These are phyloP conservation scores for Nomada fucata DNA, from an alignment of 2,888 invertebrate species.

Conservation along the genomic window DNA sequence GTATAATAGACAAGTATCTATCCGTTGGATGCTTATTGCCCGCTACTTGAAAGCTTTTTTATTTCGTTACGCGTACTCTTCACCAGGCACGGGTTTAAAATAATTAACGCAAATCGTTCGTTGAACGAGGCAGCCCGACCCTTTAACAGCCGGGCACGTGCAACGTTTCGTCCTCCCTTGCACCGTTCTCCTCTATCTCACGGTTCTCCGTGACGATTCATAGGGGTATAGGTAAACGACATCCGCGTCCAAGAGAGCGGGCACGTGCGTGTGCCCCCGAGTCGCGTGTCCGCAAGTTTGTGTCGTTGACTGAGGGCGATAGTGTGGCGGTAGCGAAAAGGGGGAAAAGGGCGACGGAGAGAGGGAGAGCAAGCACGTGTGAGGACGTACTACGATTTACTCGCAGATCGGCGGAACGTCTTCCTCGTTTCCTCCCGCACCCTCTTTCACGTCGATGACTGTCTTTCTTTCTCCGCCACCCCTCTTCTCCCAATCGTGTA, in stretches of 20 bases:
- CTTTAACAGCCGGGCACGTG: not conserved
- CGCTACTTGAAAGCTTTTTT: too few relatives aligned
- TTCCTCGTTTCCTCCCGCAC: constrained; percentile 66
- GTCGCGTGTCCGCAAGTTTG: constrained; percentile 56
- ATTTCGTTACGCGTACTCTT: too few relatives aligned
- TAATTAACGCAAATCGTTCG: too few relatives aligned
- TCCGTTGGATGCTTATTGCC: too few relatives aligned
- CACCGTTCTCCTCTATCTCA: not conserved
- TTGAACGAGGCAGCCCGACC: too few relatives aligned
- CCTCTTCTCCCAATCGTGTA: constrained; percentile 51
- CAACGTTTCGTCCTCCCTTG: not conserved
- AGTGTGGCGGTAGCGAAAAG: constrained; percentile 30
- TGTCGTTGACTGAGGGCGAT: constrained; percentile 50
- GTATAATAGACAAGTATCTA: too few relatives aligned
- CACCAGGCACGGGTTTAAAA: too few relatives aligned
- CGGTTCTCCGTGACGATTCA: constrained; percentile 36
- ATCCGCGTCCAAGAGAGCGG: constrained; percentile 57
- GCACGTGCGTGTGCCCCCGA: constrained; percentile 59
- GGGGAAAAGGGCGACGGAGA: constrained; percentile 52
- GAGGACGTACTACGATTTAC: constrained; percentile 74
- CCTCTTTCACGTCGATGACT: constrained; percentile 44
- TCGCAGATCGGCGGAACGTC: constrained; percentile 76
- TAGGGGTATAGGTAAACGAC: constrained; percentile 61
- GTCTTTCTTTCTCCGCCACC: constrained; percentile 38
- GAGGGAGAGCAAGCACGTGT: constrained; percentile 65